Base-by-base conservation (phyloP, 2,113 vertebrate species). In the Macaca nemestrina region DNA sequence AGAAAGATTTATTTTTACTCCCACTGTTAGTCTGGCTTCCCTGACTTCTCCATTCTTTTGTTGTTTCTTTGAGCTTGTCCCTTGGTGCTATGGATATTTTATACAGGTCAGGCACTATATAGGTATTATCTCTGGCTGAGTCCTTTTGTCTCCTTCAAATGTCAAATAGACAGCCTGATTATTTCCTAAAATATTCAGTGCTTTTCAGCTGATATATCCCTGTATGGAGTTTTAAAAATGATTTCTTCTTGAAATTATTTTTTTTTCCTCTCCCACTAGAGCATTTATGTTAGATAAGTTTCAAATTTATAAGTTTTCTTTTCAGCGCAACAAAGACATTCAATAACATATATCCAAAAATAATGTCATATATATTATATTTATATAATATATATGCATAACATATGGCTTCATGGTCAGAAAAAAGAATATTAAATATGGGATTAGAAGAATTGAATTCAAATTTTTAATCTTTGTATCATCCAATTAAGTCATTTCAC, bases 21-120 rank as follows among this genome's bases (percentile, higher is more conserved):
- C 67, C 67, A 82, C 96, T 90, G 90, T 81, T 97, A 90, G 84
- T 94, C 87, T 97, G 92, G 40, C 70, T 96, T 90, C 32, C 5
- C 76, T 88, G 90, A 93, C n/a, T 94, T 75, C 87, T 82, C 43
- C n/a, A 82, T 93, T 92, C 92, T 93, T 98, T 96, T 97, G 92
- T 95, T 97, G 92, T 95, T 92, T 94, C 88, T 96, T 97, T 97
- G 90, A 97, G 84, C 59, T 80, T 75, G 27, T 94, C 90, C 86
- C 79, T 95, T 92, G 80, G 90, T 93, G 92, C 88, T 97, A 86
- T 83, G 83, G 96, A 96, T 97, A 97, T 97, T 97, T 97, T 97
- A 97, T 96, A 85, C 95, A 93, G 96, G 96, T 98, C 97, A 96
- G 30, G 64, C 81, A 81, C 92, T 97, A 20, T 79, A 78, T 55